These are phyloP conservation scores for Girardinichthys multiradiatus DNA, from an alignment of 2,113 vertebrate genomes.

Conservation along the genomic window DNA sequence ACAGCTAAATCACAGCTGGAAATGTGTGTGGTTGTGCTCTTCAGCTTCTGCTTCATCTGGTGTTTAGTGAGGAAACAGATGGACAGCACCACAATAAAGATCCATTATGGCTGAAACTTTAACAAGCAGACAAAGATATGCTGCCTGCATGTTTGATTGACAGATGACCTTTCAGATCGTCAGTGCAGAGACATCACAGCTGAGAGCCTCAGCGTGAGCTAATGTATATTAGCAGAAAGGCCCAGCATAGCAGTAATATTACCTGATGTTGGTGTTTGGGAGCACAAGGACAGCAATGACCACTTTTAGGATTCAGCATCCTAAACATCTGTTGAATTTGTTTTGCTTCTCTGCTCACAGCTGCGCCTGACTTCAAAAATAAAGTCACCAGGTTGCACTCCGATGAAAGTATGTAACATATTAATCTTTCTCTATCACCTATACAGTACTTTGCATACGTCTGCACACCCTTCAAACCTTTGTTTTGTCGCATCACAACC, in stretches of 20 bases:
- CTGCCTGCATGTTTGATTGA: not conserved
- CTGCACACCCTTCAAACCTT: too few relatives aligned
- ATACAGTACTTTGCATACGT: not conserved
- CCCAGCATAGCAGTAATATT: not conserved
- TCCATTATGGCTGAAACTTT: not conserved
- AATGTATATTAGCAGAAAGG: not conserved
- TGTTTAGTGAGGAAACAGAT: not conserved
- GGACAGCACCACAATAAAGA: not conserved
- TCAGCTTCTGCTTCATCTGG: not conserved
- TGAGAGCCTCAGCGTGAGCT: not conserved
- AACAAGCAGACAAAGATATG: not conserved
- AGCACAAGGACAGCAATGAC: not conserved
- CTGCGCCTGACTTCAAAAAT: not conserved
- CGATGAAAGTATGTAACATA: not conserved
- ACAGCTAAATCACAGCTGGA: not conserved
- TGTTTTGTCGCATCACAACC: too few relatives aligned
- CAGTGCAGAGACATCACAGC: not conserved
- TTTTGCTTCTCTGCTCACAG: not conserved
- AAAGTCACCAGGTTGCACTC: not conserved
- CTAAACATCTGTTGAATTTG: conserved; percentile 1
- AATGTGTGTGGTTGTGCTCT: not conserved
- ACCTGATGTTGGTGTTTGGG: not conserved
- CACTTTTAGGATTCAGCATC: not conserved
- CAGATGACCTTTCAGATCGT: not conserved
- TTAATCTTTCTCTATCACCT: not conserved